Evolutionary conservation across 2,113 vertebrate genomes (phyloP).

Genomic region (Saccopteryx leptura): DNA sequence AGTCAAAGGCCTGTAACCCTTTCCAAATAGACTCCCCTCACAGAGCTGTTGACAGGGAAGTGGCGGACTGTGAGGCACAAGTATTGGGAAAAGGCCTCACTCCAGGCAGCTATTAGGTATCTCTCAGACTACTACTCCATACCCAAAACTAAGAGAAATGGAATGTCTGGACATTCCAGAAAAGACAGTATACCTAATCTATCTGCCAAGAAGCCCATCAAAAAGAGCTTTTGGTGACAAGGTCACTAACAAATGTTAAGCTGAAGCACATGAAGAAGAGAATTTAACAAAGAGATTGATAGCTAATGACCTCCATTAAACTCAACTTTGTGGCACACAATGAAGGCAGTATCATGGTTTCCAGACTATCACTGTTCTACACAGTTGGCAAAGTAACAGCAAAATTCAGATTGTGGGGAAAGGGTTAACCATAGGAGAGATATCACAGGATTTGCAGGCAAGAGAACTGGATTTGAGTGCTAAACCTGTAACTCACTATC

Average conservation of each 20-base stretch:
- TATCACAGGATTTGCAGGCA: neutral
- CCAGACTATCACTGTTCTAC: conserved; percentile 6
- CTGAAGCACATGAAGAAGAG: neutral
- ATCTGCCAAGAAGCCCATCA: neutral
- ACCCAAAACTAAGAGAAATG: neutral
- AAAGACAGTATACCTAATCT: neutral
- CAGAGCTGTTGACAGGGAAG: neutral
- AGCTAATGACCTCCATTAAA: neutral
- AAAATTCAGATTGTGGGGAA: conserved; percentile 29
- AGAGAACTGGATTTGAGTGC: neutral
- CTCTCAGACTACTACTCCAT: neutral
- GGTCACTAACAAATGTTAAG: neutral
- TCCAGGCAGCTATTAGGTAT: neutral
- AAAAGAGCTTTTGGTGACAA: neutral
- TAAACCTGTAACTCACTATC: neutral
- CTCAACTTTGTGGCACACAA: neutral
- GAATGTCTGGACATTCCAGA: neutral
- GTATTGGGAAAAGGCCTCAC: neutral
- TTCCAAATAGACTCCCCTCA: neutral
- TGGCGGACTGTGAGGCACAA: neutral
- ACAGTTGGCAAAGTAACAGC: conserved; percentile 63
- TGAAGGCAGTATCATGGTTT: conserved; percentile 41
- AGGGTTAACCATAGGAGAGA: neutral
- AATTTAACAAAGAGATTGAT: neutral
- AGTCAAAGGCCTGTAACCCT: neutral